These are phyloP conservation scores for Rutilus rutilus DNA, from an alignment of 2,113 vertebrate genomes.

Conservation along the genomic window DNA sequence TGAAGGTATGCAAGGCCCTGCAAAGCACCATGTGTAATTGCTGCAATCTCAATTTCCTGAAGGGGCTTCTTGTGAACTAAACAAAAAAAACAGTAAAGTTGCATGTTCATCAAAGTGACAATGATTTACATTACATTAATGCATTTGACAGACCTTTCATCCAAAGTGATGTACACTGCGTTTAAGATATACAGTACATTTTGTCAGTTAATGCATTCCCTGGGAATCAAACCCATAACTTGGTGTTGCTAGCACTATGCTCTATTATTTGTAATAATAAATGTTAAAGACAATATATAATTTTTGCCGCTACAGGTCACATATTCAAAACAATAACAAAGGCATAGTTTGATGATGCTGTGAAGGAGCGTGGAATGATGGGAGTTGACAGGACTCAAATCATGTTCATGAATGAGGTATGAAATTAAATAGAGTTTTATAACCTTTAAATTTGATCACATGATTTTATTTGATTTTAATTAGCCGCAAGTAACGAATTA, in stretches of 20 bases:
- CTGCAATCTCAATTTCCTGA: constrained; percentile 92
- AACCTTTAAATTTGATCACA: too few relatives aligned
- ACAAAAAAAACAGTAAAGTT: not conserved
- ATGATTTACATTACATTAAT: not conserved
- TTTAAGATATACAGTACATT: not conserved
- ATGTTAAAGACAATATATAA: not conserved
- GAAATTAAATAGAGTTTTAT: too few relatives aligned
- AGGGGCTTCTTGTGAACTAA: constrained; percentile 93
- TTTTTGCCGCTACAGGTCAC: too few relatives aligned
- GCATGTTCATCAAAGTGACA: not conserved
- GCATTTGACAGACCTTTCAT: not conserved
- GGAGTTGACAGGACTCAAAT: too few relatives aligned
- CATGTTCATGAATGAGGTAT: too few relatives aligned
- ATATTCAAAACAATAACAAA: too few relatives aligned
- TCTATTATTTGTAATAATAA: not conserved
- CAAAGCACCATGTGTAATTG: constrained; percentile 91
- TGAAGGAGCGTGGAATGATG: too few relatives aligned
- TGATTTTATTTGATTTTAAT: too few relatives aligned
- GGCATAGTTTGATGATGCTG: too few relatives aligned
- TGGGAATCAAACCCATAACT: not conserved
- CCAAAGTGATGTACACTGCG: not conserved
- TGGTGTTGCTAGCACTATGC: not conserved
- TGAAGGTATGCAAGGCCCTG: constrained; percentile 92
- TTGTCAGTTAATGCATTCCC: not conserved
- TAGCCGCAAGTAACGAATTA: too few relatives aligned